Evolutionary conservation across 2,888 invertebrate genomes (phyloP).

Genomic region (Clanis bilineata): DNA sequence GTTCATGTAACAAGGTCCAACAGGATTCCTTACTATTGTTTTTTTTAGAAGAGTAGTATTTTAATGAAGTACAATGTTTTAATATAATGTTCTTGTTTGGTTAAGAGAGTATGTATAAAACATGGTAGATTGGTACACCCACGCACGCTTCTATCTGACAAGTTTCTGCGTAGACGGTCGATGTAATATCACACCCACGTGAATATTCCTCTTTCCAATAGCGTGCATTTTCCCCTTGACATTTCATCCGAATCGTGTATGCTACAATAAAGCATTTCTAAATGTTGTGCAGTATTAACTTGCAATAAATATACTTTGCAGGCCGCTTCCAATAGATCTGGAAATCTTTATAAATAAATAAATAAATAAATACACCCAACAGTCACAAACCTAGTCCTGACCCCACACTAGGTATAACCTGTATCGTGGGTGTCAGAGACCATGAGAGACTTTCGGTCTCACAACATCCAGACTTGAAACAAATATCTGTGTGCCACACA

Average conservation of each 20-base stretch:
- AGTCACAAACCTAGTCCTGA: too few species aligned
- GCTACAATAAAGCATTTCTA: background rate
- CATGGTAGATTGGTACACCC: background rate
- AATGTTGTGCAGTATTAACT: background rate
- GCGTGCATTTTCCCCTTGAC: background rate
- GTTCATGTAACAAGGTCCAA: too few species aligned
- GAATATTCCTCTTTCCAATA: background rate
- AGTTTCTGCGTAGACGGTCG: background rate
- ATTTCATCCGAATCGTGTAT: background rate
- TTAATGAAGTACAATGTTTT: background rate
- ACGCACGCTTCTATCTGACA: background rate
- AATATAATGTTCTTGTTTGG: background rate
- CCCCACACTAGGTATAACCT: too few species aligned
- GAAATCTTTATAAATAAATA: too few species aligned
- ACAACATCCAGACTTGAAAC: too few species aligned
- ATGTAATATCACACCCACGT: constrained; percentile 1
- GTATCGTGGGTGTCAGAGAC: too few species aligned
- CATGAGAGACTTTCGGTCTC: too few species aligned
- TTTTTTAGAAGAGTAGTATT: background rate
- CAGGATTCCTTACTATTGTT: background rate
- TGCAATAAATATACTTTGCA: too few species aligned
- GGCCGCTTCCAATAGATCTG: too few species aligned
- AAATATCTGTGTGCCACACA: too few species aligned
- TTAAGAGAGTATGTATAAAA: background rate
- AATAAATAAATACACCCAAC: too few species aligned